Evolutionary conservation across 1,140 invertebrate species (phyloP).

Genomic region (Drosophila ironensis): DNA sequence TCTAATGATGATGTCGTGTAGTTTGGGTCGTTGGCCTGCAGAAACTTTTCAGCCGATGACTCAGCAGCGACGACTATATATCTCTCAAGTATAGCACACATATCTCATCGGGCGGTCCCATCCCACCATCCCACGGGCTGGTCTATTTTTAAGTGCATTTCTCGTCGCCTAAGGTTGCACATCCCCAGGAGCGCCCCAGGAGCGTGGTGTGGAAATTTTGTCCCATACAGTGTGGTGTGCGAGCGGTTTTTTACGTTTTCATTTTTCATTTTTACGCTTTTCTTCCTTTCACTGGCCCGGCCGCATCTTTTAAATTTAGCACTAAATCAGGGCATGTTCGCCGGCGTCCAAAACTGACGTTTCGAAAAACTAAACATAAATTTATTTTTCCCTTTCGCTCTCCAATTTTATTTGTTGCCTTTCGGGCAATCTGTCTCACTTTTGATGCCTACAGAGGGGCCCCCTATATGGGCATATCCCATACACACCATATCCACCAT

Average conservation of each 20-base stretch:
- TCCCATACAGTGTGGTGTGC: constrained; percentile 64
- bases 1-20: constrained; percentile 64
- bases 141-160: constrained; percentile 73
- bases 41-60: constrained; percentile 23
- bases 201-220: constrained; percentile 58
- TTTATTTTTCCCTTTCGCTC: constrained; percentile 55
- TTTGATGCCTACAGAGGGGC: constrained; percentile 29
- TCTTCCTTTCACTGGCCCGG: constrained; percentile 33
- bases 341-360: constrained; percentile 48
- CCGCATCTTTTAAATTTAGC: constrained; percentile 75
- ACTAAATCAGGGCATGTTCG: constrained; percentile 79
- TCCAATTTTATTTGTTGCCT: background rate
- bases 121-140: constrained; percentile 52
- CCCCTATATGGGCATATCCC: constrained; percentile 32
- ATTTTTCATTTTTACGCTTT: background rate
- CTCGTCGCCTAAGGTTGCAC: constrained; percentile 54
- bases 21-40: constrained; percentile 73
- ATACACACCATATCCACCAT: too few relatives aligned
- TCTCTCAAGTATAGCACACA: constrained; percentile 10
- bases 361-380: constrained; percentile 73
- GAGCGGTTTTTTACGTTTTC: constrained; percentile 16
- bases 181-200: constrained; percentile 58
- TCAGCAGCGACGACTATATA: constrained; percentile 23
- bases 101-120: constrained; percentile 23
- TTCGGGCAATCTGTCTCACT: constrained; percentile 45